Conservation (phyloP, 2,113 vertebrate genomes). For the Pygoscelis antarcticus region DNA sequence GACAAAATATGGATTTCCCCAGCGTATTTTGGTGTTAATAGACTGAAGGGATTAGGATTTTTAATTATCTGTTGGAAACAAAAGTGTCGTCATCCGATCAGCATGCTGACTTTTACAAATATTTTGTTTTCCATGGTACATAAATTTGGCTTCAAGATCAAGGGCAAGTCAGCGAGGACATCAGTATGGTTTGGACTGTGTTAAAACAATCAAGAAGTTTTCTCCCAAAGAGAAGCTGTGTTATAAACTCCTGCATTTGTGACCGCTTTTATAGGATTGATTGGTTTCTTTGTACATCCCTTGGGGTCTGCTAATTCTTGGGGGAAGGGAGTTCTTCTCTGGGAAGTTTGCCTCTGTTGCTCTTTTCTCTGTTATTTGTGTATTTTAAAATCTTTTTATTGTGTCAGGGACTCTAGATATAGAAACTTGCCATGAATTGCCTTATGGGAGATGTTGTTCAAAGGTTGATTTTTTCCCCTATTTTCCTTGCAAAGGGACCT, state of each 20-base stretch:
- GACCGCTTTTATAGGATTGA: not conserved
- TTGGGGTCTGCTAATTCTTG: not conserved
- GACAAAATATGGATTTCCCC: not conserved
- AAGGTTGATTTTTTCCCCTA: not conserved
- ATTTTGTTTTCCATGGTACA: not conserved
- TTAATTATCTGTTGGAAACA: not conserved
- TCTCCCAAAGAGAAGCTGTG: not conserved
- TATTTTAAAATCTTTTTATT: not conserved
- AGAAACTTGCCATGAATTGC: not conserved
- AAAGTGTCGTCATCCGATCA: not conserved
- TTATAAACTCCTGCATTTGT: not conserved
- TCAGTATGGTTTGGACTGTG: not conserved
- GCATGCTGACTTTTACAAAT: not conserved
- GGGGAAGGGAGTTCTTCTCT: not conserved
- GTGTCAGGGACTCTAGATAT: not conserved
- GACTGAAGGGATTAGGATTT: not conserved
- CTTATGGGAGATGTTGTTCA: not conserved
- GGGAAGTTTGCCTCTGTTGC: not conserved
- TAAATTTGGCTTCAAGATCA: not conserved
- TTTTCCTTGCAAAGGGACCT: not conserved
- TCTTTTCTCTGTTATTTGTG: not conserved
- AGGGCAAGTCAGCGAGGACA: not conserved
- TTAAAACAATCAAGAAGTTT: not conserved
- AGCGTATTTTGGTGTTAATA: not conserved
- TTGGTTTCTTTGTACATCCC: not conserved